A percentile compares a stretch with the other conserved stretches of the same genome.
Evolutionary conservation across 2,888 invertebrate species (phyloP).

Genomic region (Corbicula japonica): DNA sequence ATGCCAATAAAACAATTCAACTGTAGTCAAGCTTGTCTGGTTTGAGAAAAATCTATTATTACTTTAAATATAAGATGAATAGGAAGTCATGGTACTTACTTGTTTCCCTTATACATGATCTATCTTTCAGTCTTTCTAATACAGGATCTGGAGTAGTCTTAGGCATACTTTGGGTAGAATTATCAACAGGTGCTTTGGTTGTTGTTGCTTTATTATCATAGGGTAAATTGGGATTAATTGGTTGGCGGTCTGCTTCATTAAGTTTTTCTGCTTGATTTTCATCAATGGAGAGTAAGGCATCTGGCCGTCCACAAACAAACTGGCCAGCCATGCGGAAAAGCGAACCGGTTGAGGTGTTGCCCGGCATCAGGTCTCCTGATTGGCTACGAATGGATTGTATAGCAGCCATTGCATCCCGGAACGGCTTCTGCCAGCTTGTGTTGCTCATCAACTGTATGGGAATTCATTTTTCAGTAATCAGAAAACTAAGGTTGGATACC

Average conservation of each 20-base stretch:
- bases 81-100: constrained; percentile 33
- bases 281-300: constrained; percentile 44
- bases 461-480: too few relatives aligned
- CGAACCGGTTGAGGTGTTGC: neutral
- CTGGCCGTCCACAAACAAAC: constrained; percentile 54
- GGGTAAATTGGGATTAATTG: constrained; percentile 30
- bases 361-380: neutral
- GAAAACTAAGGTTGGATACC: too few relatives aligned
- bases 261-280: constrained; percentile 29
- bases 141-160: neutral
- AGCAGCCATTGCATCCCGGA: constrained; percentile 40
- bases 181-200: neutral
- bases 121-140: constrained; percentile 26
- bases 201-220: neutral
- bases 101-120: constrained; percentile 33
- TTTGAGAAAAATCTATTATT: too few relatives aligned
- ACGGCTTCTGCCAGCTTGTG: constrained; percentile 38
- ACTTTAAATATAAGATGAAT: too few relatives aligned
- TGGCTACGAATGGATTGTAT: constrained; percentile 33
- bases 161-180: neutral
- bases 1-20: too few relatives aligned
- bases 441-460: constrained; percentile 36
- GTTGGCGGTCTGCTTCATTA: constrained; percentile 24
- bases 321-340: constrained; percentile 18
- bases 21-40: too few relatives aligned